Base-by-base conservation (phyloP, 2,888 invertebrate genomes). In the Meteorus cinctellus region DNA sequence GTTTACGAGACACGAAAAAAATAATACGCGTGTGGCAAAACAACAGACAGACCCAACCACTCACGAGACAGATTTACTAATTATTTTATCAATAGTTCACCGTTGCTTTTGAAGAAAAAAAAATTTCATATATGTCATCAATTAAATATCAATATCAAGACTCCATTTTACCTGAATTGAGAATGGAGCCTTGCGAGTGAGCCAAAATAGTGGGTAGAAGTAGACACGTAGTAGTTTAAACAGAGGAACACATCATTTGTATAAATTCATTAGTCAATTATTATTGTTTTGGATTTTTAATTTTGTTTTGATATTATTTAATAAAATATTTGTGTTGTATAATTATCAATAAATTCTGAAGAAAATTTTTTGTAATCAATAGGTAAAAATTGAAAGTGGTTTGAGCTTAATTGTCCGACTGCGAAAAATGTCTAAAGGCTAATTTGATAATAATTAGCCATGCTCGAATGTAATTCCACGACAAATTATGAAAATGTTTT, bases 121-220 rank as follows among this genome's bases (percentile, higher is more conserved):
- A 19, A 55, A 8, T 1, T 55, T n/a, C n/a, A 55, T 72, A 74
- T 80, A 84, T 81, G 82, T 84, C 83, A 79, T 84, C 82, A 84
- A 84, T 84, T 82, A 85, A 85, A 85, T 84, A 86, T 85, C 82
- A 77, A 86, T 83, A 88, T 88, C 91, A 92, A 92, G 92, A 91
- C 92, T 92, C 93, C 93, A 91, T 92, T 94, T 95, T 95, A 95
- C 95, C 95, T 95, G 95, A 94, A 92, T 85, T 88, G 82, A 95
- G 93, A 93, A 95, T 94, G 92, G 95, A 94, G 94, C 94, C 94
- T 94, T 94, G 92, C 92, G 55, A 55, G 92, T 93, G 92, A 86
- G 94, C 92, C 92, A 92, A 93, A 92, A 92, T 91, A 88, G 88
- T 87, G 83, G 55, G 88, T 86, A 85, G 88, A 86, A 87, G 88